Evolutionary conservation across 2,888 invertebrate species (phyloP).

Genomic region (Drosophila colorata): DNA sequence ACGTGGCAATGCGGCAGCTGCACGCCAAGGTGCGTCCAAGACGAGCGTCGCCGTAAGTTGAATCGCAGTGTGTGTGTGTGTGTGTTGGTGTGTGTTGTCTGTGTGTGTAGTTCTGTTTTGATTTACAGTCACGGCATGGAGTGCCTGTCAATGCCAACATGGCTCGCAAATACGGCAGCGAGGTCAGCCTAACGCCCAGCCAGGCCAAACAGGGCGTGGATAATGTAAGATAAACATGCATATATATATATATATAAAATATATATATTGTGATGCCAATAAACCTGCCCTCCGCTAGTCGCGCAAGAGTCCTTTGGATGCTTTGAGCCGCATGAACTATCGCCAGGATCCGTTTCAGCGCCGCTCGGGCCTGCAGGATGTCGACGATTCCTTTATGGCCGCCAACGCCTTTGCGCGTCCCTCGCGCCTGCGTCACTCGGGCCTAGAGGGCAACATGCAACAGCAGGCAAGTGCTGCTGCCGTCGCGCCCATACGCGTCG

Average conservation of each 20-base stretch:
- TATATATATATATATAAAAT: too few relatives aligned
- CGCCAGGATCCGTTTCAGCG: slow-evolving; percentile 72
- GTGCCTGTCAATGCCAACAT: slow-evolving; percentile 3
- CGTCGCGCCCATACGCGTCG: slow-evolving; percentile 41
- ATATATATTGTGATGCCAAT: neutral
- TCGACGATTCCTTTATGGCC: slow-evolving; percentile 78
- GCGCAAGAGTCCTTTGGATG: slow-evolving; percentile 82
- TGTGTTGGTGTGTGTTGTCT: slow-evolving; percentile 15
- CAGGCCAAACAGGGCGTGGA: slow-evolving; percentile 66
- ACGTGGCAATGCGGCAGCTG: slow-evolving; percentile 53
- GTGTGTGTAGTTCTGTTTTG: slow-evolving; percentile 12
- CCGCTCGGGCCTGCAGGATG: slow-evolving; percentile 82
- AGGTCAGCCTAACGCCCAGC: slow-evolving; percentile 82
- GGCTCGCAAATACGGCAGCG: slow-evolving; percentile 73
- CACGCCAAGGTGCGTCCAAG: slow-evolving; percentile 63
- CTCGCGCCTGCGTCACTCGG: slow-evolving; percentile 57
- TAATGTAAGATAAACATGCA: slow-evolving; percentile 63
- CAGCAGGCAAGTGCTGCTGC: slow-evolving; percentile 14
- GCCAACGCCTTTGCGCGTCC: slow-evolving; percentile 75
- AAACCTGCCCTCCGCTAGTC: slow-evolving; percentile 35
- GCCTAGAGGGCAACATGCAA: slow-evolving; percentile 40
- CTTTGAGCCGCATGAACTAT: slow-evolving; percentile 74
- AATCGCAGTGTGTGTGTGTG: slow-evolving; percentile 8
- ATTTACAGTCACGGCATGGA: slow-evolving; percentile 57
- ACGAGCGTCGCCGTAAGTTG: slow-evolving; percentile 67